Base-by-base conservation (phyloP, 2,888 invertebrate species). In the Plebejus anna region DNA sequence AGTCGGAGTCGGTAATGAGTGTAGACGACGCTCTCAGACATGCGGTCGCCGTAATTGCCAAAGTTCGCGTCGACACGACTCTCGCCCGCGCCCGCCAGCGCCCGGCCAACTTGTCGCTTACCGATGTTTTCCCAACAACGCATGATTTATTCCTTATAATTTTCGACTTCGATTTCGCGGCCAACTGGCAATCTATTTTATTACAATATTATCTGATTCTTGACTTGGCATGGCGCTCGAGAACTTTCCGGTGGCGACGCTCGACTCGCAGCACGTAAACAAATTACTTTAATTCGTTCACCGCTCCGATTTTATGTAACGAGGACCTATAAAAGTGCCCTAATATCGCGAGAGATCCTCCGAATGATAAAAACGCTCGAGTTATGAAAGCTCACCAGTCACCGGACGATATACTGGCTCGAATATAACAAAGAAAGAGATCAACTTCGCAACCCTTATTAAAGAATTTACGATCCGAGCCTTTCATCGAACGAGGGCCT, bases 21-120 rank as follows among this genome's bases (percentile, higher is more conserved):
- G 91, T 90, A 89, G 91, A 79, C 91, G 88, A 87, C 89, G 90
- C 91, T 91, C 89, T 88, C 89, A 91, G 92, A 92, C 93, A 91
- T 92, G 93, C 91, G 93, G 93, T 92, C 91, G 89, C 89, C 91
- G 88, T 94, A 94, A 94, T 94, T 94, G 92, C 92, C 92, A 92
- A 94, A 94, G 92, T 94, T 94, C 88, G 89, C 84, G 85, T 85
- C 87, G 86, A 84, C 86, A 87, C 86, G 83, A 86, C 85, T 84
- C 84, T 88, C 86, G 85, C 86, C 57, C 59, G n/a, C 22, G n/a
- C 59, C 59, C 59, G n/a, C 59, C 59, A n/a, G 59, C 59, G 59
- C 59, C 80, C 84, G 79, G 79, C 88, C 84, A 85, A 86, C 89
- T 90, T 90, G 90, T 90, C 90, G 89, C 87, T 86, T 87, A 87